phyloP scores from a whole-genome alignment of 1,140 invertebrate species.

The Caenorhabditis briggsae region DNA sequence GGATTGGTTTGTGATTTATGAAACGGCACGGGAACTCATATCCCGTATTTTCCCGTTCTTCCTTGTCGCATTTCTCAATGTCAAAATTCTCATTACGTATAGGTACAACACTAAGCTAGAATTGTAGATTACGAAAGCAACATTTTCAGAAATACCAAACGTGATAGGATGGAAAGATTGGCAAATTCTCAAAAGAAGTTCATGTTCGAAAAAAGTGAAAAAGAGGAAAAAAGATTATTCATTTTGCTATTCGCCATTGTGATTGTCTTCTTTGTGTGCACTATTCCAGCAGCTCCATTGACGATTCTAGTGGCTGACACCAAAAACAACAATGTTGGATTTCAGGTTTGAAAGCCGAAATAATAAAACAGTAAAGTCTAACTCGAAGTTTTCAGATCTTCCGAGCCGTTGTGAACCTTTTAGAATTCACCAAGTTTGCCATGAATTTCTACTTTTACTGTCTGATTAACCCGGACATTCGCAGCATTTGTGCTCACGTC shows the following conservation, averaged over 20 bases:
- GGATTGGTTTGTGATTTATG: constrained; percentile 73
- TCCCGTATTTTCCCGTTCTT: constrained; percentile 77
- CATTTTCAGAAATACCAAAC: constrained; percentile 73
- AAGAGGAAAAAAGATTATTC: constrained; percentile 77
- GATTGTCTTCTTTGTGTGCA: constrained; percentile 77
- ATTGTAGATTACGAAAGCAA: neutral
- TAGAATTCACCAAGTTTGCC: constrained; percentile 78
- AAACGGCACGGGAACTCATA: constrained; percentile 75
- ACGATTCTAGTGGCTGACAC: constrained; percentile 76
- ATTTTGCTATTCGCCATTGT: constrained; percentile 76
- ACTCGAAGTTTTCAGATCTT: constrained; percentile 70
- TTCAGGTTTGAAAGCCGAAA: constrained; percentile 66
- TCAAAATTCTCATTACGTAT: constrained; percentile 75
- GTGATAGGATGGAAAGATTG: constrained; percentile 71
- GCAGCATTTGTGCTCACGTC: constrained; percentile 65
- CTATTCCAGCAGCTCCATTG: constrained; percentile 76
- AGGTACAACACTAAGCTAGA: too few species aligned
- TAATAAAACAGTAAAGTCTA: neutral
- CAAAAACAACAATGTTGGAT: constrained; percentile 72
- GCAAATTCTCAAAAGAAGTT: constrained; percentile 71
- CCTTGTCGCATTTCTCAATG: constrained; percentile 76
- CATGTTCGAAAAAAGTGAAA: constrained; percentile 73
- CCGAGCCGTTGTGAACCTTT: constrained; percentile 73
- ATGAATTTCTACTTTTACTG: constrained; percentile 78
- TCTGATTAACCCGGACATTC: constrained; percentile 76